Conservation (phyloP, 2,113 vertebrate genomes). For the Phylloscopus whistleri region DNA sequence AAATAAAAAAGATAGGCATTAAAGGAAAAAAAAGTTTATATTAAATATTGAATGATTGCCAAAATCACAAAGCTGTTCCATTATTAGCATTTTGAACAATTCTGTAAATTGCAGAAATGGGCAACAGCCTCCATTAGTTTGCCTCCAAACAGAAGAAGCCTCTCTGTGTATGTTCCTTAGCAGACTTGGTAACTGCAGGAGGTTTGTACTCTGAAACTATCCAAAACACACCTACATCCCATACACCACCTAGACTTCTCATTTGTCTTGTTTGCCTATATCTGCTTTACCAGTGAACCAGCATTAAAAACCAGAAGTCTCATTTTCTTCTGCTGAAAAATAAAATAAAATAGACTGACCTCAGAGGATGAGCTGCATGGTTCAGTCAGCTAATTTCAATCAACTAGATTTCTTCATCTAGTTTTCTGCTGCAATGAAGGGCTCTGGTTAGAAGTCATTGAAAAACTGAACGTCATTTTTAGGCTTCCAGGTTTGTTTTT, state of each 20-base stretch:
- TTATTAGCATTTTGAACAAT: not conserved
- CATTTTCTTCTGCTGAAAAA: not conserved
- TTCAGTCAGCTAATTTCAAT: not conserved
- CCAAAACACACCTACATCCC: not conserved
- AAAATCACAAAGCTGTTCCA: constrained; percentile 11
- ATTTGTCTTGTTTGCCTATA: constrained; percentile 27
- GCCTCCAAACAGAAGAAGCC: not conserved
- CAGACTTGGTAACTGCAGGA: not conserved
- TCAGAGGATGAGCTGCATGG: not conserved
- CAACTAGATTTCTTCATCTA: not conserved
- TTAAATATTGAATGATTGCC: not conserved
- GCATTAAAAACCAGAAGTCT: not conserved
- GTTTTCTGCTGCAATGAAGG: not conserved
- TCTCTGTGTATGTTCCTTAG: not conserved
- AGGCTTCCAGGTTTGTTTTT: not conserved
- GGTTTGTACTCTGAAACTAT: not conserved
- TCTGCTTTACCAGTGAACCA: not conserved
- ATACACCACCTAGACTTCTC: not conserved
- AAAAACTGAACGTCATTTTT: not conserved
- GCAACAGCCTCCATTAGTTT: not conserved
- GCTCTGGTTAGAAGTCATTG: not conserved
- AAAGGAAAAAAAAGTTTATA: not conserved
- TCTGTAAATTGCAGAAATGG: not conserved
- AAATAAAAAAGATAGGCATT: not conserved
- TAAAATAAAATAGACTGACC: not conserved